Evolutionary conservation across 2,797 vertebrate species (phyloP).

Genomic region (Pseudomugil gertrudae): DNA sequence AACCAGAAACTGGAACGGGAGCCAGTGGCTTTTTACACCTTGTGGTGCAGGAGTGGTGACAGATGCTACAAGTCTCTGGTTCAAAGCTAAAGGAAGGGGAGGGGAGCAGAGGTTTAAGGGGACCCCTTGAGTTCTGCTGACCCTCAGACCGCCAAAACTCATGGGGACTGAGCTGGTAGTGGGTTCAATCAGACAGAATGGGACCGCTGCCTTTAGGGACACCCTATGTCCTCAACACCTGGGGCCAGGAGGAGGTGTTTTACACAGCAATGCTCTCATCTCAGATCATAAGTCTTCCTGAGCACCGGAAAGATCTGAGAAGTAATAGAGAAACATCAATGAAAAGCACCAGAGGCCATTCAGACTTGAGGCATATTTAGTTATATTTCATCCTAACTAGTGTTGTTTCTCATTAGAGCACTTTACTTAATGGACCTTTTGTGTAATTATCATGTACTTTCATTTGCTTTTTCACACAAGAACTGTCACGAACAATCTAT

Average conservation of each 20-base stretch:
- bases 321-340: conserved; percentile 26
- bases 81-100: conserved; percentile 62
- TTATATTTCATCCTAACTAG: not conserved
- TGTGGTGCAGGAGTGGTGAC: conserved; percentile 58
- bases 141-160: conserved; percentile 60
- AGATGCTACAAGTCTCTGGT: conserved; percentile 65
- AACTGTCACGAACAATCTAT: not conserved
- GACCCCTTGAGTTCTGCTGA: conserved; percentile 63
- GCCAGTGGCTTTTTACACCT: conserved; percentile 70
- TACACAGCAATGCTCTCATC: conserved; percentile 54
- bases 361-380: not conserved
- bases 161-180: conserved; percentile 56
- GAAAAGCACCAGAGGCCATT: conserved; percentile 23
- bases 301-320: conserved; percentile 39
- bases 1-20: conserved; percentile 66
- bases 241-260: conserved; percentile 70
- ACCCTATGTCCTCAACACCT: conserved; percentile 72
- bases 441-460: not conserved
- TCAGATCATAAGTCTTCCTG: conserved; percentile 55
- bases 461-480: not conserved
- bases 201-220: conserved; percentile 65
- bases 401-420: not conserved
- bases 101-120: conserved; percentile 42
- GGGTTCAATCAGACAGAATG: conserved; percentile 75
- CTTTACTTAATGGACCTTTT: not conserved